Conservation (phyloP, 1,140 invertebrate species). For the Oppia nitens region DNA sequence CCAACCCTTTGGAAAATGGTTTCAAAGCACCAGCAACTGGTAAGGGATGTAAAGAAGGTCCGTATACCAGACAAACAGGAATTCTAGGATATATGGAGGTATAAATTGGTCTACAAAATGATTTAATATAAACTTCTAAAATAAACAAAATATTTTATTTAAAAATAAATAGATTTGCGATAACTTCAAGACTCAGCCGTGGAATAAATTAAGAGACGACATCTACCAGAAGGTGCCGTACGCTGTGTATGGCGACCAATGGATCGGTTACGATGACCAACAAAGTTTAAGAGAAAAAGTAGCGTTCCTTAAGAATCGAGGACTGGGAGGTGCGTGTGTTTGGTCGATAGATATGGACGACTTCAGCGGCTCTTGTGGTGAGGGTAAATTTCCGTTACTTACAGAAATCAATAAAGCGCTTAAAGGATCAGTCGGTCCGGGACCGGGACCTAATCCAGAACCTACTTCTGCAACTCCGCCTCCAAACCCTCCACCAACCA, state of each 20-base stretch:
- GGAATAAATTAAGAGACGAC: background rate
- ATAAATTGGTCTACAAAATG: too few relatives aligned
- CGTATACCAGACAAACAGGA: constrained; percentile 56
- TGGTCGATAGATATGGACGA: constrained; percentile 60
- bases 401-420: too few relatives aligned
- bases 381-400: too few relatives aligned
- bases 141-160: too few relatives aligned
- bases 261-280: constrained; percentile 61
- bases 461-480: too few relatives aligned
- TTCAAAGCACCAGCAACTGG: constrained; percentile 71
- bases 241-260: constrained; percentile 41
- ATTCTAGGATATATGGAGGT: constrained; percentile 72
- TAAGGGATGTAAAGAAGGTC: constrained; percentile 63
- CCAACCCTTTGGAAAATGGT: constrained; percentile 40
- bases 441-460: too few relatives aligned
- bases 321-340: constrained; percentile 57
- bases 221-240: constrained; percentile 41
- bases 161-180: too few relatives aligned
- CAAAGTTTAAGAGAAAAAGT: constrained; percentile 34
- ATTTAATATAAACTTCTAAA: too few relatives aligned
- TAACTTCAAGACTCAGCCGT: background rate
- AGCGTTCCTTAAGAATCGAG: constrained; percentile 32
- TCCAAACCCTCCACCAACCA: too few relatives aligned
- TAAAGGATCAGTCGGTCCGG: too few relatives aligned
- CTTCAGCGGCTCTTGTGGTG: constrained; percentile 37